Percentiles rank a stretch among this genome's conserved stretches.
Conservation (phyloP, 1,140 invertebrate genomes). For the Micrasema minimum region DNA sequence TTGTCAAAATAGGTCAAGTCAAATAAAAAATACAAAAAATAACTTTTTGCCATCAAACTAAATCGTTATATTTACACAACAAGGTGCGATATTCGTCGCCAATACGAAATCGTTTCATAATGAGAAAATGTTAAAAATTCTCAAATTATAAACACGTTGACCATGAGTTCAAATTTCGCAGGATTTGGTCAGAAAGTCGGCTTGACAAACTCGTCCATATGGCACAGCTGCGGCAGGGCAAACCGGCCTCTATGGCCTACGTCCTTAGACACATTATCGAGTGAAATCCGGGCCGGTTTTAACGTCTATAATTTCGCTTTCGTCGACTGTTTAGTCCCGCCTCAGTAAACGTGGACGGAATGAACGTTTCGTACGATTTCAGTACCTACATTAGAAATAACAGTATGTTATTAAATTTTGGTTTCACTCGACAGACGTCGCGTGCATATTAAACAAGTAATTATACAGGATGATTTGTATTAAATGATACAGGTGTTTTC, state of each 20-base stretch:
- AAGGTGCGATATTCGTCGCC: too few relatives aligned
- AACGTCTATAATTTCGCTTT: constrained; percentile 17
- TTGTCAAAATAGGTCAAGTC: too few relatives aligned
- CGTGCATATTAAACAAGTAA: constrained; percentile 2
- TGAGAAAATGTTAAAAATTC: constrained; percentile 20
- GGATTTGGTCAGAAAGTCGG: background rate
- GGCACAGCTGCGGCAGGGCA: background rate
- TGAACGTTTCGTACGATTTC: background rate
- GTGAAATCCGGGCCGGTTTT: constrained; percentile 22
- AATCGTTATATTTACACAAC: too few relatives aligned
- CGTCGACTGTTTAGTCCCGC: constrained; percentile 12
- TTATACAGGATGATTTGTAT: too few relatives aligned
- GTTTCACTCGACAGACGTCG: background rate
- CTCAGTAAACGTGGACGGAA: constrained; percentile 22
- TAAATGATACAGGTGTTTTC: too few relatives aligned
- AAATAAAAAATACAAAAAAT: too few relatives aligned
- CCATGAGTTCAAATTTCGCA: constrained; percentile 12
- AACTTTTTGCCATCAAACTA: too few relatives aligned
- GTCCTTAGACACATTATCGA: constrained; percentile 25
- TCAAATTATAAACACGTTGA: constrained; percentile 25
- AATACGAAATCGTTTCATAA: background rate
- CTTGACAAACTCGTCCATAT: constrained; percentile 17
- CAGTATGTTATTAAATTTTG: constrained; percentile 19
- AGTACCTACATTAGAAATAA: background rate
- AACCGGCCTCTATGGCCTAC: background rate